phyloP scores from a whole-genome alignment of 1,140 invertebrate species.

The Drosophila ambigua region DNA sequence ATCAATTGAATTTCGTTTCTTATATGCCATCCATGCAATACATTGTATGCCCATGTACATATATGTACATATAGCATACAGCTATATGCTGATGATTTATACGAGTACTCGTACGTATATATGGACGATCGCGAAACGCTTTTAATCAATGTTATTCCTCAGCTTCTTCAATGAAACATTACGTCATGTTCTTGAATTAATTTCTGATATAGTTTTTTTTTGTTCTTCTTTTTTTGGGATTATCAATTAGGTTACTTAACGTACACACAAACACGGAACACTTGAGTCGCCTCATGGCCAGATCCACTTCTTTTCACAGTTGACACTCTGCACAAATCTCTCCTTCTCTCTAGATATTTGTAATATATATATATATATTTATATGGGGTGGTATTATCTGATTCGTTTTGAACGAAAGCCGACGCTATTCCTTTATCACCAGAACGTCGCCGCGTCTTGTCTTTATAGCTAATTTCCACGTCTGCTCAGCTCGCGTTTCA shows the following conservation, averaged over 20 bases:
- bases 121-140: conserved; percentile 43
- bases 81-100: conserved; percentile 7
- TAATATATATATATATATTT: conserved; percentile 34
- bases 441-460: conserved; percentile 4
- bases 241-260: conserved; percentile 76
- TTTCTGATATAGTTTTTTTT: conserved; percentile 56
- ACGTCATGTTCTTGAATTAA: conserved; percentile 72
- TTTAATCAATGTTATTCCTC: conserved; percentile 60
- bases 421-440: conserved; percentile 50
- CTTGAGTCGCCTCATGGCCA: conserved; percentile 73
- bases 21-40: conserved; percentile 33
- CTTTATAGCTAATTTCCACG: conserved; percentile 32
- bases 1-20: conserved; percentile 71
- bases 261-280: conserved; percentile 80
- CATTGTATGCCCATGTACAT: conserved; percentile 16
- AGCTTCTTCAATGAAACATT: conserved; percentile 66
- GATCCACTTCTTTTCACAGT: conserved; percentile 29
- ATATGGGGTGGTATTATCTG: conserved; percentile 23
- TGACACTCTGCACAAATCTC: conserved; percentile 12
- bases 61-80: conserved; percentile 23
- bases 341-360: conserved; percentile 4
- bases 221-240: conserved; percentile 33
- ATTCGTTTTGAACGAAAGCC: conserved; percentile 49
- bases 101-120: conserved; percentile 14
- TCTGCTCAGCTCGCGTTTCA: conserved; percentile 51